These are phyloP conservation scores for Xiphophorus maculatus DNA, from an alignment of 2,113 vertebrate genomes.

Conservation along the genomic window DNA sequence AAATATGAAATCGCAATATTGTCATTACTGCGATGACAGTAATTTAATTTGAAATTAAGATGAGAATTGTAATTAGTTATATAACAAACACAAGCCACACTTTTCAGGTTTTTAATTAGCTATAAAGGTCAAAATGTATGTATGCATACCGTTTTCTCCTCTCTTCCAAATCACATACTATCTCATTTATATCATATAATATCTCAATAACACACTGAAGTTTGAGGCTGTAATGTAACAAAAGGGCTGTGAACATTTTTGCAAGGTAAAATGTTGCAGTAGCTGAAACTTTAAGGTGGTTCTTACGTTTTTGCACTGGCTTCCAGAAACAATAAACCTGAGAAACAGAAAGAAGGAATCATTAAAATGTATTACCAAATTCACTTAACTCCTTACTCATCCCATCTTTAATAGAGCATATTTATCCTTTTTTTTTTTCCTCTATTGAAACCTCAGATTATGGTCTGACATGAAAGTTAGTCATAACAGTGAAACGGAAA, in stretches of 20 bases:
- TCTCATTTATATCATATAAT: no score
- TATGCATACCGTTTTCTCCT: not conserved
- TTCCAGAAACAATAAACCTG: constrained; percentile 97
- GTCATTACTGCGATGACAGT: no score
- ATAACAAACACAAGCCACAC: no score
- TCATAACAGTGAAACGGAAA: not conserved
- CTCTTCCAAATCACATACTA: no score
- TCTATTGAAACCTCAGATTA: constrained; percentile 75
- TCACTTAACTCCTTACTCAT: constrained; percentile 15
- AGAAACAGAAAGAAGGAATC: constrained; percentile 17
- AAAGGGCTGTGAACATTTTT: not conserved
- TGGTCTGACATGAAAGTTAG: constrained; percentile 63
- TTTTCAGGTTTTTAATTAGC: no score
- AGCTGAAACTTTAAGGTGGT: not conserved
- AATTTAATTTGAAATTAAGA: no score
- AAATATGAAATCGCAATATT: no score
- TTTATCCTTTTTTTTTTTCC: constrained; percentile 1
- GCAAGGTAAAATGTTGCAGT: not conserved
- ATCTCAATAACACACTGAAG: not conserved
- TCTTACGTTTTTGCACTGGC: constrained; percentile 98
- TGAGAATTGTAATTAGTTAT: no score
- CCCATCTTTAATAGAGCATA: not conserved
- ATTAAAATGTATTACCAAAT: constrained; percentile 15
- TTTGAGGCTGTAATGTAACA: not conserved
- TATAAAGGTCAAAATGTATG: not conserved